These are phyloP conservation scores for Elaphurus davidianus DNA, from an alignment of 2,113 vertebrate species.

Conservation along the genomic window DNA sequence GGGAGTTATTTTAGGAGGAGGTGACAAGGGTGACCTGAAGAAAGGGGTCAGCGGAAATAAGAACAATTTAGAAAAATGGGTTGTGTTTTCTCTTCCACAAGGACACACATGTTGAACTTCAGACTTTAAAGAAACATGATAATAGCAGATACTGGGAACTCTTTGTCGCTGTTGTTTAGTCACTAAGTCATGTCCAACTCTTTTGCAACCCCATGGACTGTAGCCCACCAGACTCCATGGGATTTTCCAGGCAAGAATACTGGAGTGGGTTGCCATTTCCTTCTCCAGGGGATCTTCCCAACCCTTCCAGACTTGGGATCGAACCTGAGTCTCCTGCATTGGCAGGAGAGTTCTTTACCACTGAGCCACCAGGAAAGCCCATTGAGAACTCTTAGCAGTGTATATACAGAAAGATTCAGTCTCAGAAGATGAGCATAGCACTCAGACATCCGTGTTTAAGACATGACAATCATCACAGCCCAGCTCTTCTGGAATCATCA, in stretches of 20 bases:
- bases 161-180: neutral
- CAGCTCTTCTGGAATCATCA: neutral
- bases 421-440: neutral
- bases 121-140: neutral
- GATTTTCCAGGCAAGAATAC: neutral
- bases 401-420: neutral
- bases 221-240: neutral
- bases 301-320: neutral
- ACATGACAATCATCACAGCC: neutral
- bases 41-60: neutral
- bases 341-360: neutral
- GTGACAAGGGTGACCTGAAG: neutral
- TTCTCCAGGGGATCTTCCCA: neutral
- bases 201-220: neutral
- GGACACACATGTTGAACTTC: neutral
- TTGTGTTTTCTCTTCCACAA: neutral
- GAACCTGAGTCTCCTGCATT: neutral
- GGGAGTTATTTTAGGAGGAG: neutral
- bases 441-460: neutral
- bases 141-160: neutral
- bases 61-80: neutral
- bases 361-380: neutral
- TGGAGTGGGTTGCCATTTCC: neutral
- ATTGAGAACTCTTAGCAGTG: neutral
- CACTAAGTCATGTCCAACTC: neutral